Evolutionary conservation across 2,888 invertebrate species (phyloP), one percentile per base, ranked within the genome.

Genomic region (Archips xylosteana): DNA sequence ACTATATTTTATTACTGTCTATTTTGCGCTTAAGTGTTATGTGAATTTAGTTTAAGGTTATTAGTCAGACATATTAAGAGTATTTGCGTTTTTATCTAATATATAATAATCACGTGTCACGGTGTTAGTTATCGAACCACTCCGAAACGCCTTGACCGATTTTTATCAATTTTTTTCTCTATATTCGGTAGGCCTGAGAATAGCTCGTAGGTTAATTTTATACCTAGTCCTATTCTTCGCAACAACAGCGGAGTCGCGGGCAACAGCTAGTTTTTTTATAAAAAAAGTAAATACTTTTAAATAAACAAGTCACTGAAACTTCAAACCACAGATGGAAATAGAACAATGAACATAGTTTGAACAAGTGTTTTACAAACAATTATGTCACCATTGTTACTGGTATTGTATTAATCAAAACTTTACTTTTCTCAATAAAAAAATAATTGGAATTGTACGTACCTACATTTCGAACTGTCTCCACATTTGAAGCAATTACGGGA

Each of bases 1-100:
- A 49, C 49, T 64, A 39, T 12, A n/a, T 63, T 68, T 66, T 59
- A 63, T 59, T 73, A 23, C 63, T 34, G 9, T 51, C 13, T 72
- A 63, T 51, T 32, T 71, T 60, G 15, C 39, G 36, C 39, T 23
- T 4, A 57, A 70, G 69, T 63, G 70, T 13, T 34, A 63, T 57
- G n/a, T 39, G 23, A 36, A 60, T 36, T 36, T 60, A 60, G 39
- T 57, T 32, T 57, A 12, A 57, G 32, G 57, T 57, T 57, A 12
- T 8, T 32, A 32, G 32, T 10, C 3, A 1, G 12, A 10, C 32
- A 23, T 15, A n/a, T 6, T 5, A 13, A 47, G 13, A 49, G 54
- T 23, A 6, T 23, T 15, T 15, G 8, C 15, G 42, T 42, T 23
- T 23, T 23, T 23, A 23, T n/a, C n/a, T n/a, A n/a, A n/a, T n/a